Evolutionary conservation across 2,888 invertebrate species (phyloP), one percentile per base, ranked within the genome.

Genomic region (Entomobrya proxima): DNA sequence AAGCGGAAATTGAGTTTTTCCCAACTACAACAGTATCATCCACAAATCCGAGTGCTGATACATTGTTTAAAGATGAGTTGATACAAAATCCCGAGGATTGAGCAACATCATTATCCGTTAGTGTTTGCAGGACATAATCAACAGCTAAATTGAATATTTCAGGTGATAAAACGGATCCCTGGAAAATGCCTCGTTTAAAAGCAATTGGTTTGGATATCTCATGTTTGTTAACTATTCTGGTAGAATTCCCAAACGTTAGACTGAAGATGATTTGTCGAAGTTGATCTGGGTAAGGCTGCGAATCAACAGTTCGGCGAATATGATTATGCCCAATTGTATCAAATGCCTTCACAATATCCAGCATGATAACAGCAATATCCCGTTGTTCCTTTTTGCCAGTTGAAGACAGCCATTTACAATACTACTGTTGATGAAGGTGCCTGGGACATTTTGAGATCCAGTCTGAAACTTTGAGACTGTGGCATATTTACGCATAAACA

Each of bases 161-260:
- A 9, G 85, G 85, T 2, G 78, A 85, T 4, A 72, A n/a, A 1
- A 61, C 72, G 0, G 72, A 50, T 1, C 85, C 85, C 21, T 85
- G 78, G n/a, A 85, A 72, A 1, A 85, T 24, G n/a, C 85, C 85
- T 5, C 44, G 30, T 32, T 27, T 15, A 76, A 35, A 58, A 32
- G 24, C 24, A 44, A 32, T 27, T n/a, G 35, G 27, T 21, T 11
- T 40, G 3, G 55, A 55, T 13, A 24, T 55, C 9, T 40, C 44
- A 11, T 7, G 7, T 55, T 55, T 55, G 24, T 55, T 55, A 3
- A 7, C 24, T 18, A 55, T 55, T 27, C 55, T 55, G 7, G 55
- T 55, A 21, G 24, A 55, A 13, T 55, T 55, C 4, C 55, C 21
- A 7, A 3, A 4, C 3, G n/a, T 55, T 13, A 55, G 6, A 21